Base-by-base conservation (phyloP, 2,888 invertebrate species). In the Trisateles emortualis region DNA sequence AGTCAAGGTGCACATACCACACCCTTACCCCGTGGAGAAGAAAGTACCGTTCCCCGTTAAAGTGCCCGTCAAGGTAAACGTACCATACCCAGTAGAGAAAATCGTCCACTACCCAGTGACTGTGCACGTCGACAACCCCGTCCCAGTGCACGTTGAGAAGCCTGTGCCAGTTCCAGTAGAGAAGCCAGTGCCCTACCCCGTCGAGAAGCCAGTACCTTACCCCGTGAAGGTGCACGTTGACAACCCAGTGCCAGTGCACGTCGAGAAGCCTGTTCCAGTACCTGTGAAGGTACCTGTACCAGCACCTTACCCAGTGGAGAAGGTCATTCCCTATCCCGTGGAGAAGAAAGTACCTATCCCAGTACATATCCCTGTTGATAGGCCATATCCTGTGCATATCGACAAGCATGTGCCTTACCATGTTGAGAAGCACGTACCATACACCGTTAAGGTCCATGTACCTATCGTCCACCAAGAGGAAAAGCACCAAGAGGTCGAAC, bases 181-280 rank as follows among this genome's bases (percentile, higher is more conserved):
- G 72, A 96, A 96, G 79, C 95, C 94, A 46, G 95, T 96, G 42
- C 96, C 96, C 1, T 96, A 96, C 84, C 95, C 95, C 47, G 95
- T 96, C 0, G 95, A 95, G 72, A 96, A 96, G 83, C 90, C 93
- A 43, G 95, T 95, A 38, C 96, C 95, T 36, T 95, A 95, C 80
- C 96, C 96, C 46, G 96, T 96, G 1, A 95, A 96, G 81, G 94
- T 95, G 38, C 93, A 88, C 41, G 93, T 94, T 29, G 95, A 96
- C 39, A 94, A 95, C 75, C 96, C 95, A 35, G 94, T 96, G 3
- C 96, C 96, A 5, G 95, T 96, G 11, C 95, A 95, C 59, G 96
- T 97, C 1, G 96, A 96, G 59, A 96, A 96, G 79, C 96, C 95
- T 32, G 96, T 96, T 64, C 97, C 97, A 22, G 95, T 95, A 71